A percentile compares a stretch with the other conserved stretches of the same genome.
These are phyloP conservation scores for Barnardius zonarius DNA, from an alignment of 2,113 vertebrate species.

Conservation along the genomic window DNA sequence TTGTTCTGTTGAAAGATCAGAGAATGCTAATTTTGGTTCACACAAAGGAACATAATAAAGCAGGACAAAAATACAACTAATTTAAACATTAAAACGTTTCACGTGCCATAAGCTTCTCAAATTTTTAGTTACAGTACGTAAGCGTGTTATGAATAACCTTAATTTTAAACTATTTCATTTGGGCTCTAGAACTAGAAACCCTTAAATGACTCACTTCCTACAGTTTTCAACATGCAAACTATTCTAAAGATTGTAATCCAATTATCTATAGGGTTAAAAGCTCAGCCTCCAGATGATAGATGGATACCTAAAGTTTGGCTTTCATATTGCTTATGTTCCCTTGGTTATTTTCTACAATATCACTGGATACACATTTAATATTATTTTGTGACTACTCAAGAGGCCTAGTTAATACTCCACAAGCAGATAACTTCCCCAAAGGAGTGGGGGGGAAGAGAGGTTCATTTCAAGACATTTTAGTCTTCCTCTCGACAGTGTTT, in stretches of 20 bases:
- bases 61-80: not conserved
- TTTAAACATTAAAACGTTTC: not conserved
- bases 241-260: not conserved
- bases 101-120: not conserved
- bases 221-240: not conserved
- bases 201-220: not conserved
- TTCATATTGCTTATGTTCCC: not conserved
- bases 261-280: not conserved
- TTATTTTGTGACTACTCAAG: not conserved
- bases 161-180: not conserved
- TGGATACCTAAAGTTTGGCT: not conserved
- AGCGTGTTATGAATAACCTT: not conserved
- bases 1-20: not conserved
- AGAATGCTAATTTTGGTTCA: not conserved
- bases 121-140: not conserved
- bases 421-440: not conserved
- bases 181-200: not conserved
- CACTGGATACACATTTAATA: not conserved
- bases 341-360: not conserved
- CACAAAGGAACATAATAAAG: not conserved
- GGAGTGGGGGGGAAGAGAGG: rapidly evolving
- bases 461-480: not conserved
- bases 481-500: not conserved
- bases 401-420: not conserved
- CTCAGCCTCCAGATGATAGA: not conserved